Evolutionary conservation across 2,113 vertebrate genomes (phyloP).

Genomic region (Channa argus): DNA sequence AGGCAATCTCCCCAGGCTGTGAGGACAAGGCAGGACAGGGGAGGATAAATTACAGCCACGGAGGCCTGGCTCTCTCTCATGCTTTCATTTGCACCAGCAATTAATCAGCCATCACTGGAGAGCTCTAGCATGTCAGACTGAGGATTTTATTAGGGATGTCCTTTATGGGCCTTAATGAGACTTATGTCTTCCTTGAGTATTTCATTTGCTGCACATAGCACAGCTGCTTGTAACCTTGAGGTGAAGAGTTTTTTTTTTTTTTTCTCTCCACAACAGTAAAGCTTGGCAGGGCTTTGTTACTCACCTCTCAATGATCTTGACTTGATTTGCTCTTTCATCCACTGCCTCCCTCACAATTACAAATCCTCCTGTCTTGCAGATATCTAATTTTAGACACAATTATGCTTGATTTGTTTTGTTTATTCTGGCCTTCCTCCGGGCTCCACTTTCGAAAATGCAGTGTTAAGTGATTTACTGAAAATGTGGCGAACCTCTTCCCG

Average conservation of each 20-base stretch:
- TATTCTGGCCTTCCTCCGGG: slow-evolving; percentile 48
- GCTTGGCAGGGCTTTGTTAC: slow-evolving; percentile 65
- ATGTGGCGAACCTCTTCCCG: slow-evolving; percentile 45
- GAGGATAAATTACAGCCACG: slow-evolving; percentile 82
- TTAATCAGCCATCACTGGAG: slow-evolving; percentile 86
- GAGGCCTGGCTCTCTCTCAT: slow-evolving; percentile 73
- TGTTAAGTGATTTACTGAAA: slow-evolving; percentile 56
- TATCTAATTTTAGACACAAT: slow-evolving; percentile 76
- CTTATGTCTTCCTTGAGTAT: slow-evolving; percentile 86
- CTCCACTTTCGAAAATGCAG: slow-evolving; percentile 46
- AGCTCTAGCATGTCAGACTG: slow-evolving; percentile 82
- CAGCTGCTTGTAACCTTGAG: slow-evolving; percentile 79
- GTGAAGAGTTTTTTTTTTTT: slow-evolving; percentile 57
- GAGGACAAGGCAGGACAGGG: slow-evolving; percentile 77
- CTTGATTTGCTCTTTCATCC: slow-evolving; percentile 65
- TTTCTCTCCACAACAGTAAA: slow-evolving; percentile 43
- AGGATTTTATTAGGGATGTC: slow-evolving; percentile 85
- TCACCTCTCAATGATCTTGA: slow-evolving; percentile 69
- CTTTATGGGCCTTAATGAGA: slow-evolving; percentile 85
- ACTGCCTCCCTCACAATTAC: slow-evolving; percentile 45
- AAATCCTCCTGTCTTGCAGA: slow-evolving; percentile 58
- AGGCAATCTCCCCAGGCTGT: slow-evolving; percentile 76
- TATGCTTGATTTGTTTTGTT: slow-evolving; percentile 74
- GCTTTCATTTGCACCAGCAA: slow-evolving; percentile 84
- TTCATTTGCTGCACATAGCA: slow-evolving; percentile 81